Evolutionary conservation across 37 sponge, comb jelly and placozoan genomes (phyloP).

Genomic region (Ianthella basta): DNA sequence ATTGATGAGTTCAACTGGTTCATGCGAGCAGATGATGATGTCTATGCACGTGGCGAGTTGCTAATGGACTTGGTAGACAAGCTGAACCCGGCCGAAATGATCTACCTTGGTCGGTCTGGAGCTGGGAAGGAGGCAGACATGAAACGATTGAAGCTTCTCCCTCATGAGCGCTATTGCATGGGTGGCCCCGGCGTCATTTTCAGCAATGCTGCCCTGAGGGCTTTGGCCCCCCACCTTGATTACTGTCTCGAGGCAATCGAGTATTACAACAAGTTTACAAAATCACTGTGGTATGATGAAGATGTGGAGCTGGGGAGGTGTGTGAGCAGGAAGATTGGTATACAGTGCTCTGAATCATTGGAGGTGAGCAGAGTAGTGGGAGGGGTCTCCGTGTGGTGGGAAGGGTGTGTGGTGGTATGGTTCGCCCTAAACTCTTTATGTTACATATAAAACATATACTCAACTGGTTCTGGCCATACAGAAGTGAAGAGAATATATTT

Average conservation of each 20-base stretch:
- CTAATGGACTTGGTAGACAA: conserved; percentile 29
- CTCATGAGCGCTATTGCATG: conserved; percentile 61
- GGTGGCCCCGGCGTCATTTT: conserved; percentile 62
- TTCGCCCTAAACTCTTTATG: too few relatives aligned
- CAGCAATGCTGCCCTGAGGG: conserved; percentile 48
- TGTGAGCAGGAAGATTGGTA: conserved; percentile 61
- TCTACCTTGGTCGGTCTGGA: conserved; percentile 69
- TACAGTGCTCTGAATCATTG: conserved; percentile 55
- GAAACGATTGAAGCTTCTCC: conserved; percentile 35
- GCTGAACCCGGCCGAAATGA: conserved; percentile 37
- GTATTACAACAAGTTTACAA: conserved; percentile 30
- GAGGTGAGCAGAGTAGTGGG: conserved; percentile 37
- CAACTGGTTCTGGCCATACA: too few relatives aligned
- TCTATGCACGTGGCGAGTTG: conserved; percentile 43
- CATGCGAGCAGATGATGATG: conserved; percentile 54
- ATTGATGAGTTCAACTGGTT: conserved; percentile 61
- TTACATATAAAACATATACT: too few relatives aligned
- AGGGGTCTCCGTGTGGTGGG: too few relatives aligned
- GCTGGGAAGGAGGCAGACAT: conserved; percentile 40
- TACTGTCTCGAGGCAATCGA: conserved; percentile 45
- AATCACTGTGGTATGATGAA: conserved; percentile 53
- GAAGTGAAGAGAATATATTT: too few relatives aligned
- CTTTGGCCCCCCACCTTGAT: conserved; percentile 28
- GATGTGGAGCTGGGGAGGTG: conserved; percentile 86
- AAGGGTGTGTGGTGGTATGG: too few relatives aligned